A percentile compares a stretch with the other conserved stretches of the same genome.
phyloP scores from a whole-genome alignment of 1,140 invertebrate species.

The Helicoverpa armigera region DNA sequence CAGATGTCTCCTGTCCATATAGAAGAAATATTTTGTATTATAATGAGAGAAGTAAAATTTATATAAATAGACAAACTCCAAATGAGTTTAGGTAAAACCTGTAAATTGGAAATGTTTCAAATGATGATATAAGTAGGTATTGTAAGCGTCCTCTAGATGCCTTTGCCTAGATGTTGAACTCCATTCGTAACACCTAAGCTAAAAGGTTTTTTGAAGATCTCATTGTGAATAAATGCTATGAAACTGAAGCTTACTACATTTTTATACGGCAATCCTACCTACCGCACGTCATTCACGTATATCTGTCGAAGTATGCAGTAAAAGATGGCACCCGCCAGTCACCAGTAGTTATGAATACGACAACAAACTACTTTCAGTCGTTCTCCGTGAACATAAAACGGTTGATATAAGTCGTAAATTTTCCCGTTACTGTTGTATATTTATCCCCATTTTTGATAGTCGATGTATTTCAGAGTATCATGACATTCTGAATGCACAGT shows the following conservation, averaged over 20 bases:
- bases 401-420: conserved; percentile 6
- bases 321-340: conserved; percentile 6
- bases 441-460: conserved; percentile 15
- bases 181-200: conserved; percentile 4
- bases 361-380: background rate
- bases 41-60: conserved; percentile 9
- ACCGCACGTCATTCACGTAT: background rate
- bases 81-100: conserved; percentile 31
- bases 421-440: background rate
- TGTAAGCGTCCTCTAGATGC: conserved; percentile 3
- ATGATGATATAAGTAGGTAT: conserved; percentile 37
- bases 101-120: conserved; percentile 52
- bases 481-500: background rate
- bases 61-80: conserved; percentile 31
- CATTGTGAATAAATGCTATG: background rate
- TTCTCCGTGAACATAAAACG: conserved; percentile 16
- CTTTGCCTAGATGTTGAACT: conserved; percentile 3
- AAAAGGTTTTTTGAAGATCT: conserved; percentile 1
- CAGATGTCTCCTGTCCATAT: conserved; percentile 48
- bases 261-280: too few relatives aligned
- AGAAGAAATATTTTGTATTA: conserved; percentile 35
- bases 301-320: background rate
- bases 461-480: background rate
- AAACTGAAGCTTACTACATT: background rate
- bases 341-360: background rate